Evolutionary conservation across 2,113 vertebrate species (phyloP).

Genomic region (Sebastes fasciatus): DNA sequence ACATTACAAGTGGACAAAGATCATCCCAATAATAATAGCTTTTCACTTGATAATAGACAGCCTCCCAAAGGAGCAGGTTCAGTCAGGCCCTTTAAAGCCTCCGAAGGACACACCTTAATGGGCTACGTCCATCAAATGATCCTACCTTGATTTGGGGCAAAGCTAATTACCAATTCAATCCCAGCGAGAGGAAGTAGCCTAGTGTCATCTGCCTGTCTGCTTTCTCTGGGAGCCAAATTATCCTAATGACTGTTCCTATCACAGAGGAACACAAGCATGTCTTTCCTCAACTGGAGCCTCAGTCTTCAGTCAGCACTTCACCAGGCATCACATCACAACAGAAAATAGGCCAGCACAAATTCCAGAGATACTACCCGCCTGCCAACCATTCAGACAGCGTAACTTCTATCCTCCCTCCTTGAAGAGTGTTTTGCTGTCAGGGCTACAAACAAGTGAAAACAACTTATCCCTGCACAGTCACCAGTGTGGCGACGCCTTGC

Average conservation of each 20-base stretch:
- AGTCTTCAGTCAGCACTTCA: conserved; percentile 21
- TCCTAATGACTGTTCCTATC: conserved; percentile 38
- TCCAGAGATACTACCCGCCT: conserved; percentile 32
- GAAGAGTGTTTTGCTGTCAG: not conserved
- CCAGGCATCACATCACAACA: conserved; percentile 35
- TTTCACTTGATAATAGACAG: not conserved
- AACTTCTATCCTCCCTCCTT: conserved; percentile 4
- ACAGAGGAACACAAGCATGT: conserved; percentile 32
- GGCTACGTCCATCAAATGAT: not conserved
- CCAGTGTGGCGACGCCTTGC: not conserved
- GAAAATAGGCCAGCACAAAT: conserved; percentile 55
- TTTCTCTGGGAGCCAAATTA: conserved; percentile 32
- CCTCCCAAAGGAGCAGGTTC: not conserved
- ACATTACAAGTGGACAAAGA: too few relatives aligned
- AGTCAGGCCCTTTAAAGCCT: not conserved
- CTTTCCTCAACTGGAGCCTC: conserved; percentile 31
- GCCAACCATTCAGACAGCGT: conserved; percentile 19
- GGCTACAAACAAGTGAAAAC: conserved; percentile 10
- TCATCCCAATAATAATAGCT: too few relatives aligned
- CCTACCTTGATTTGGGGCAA: not conserved
- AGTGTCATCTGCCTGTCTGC: conserved; percentile 9
- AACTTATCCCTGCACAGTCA: not conserved
- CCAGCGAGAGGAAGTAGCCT: not conserved
- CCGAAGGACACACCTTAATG: not conserved
- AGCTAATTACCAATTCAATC: conserved; percentile 10